Percentiles rank a stretch among this genome's conserved stretches.
Conservation (phyloP, 2,888 invertebrate species). For the Lycaena phlaeas region DNA sequence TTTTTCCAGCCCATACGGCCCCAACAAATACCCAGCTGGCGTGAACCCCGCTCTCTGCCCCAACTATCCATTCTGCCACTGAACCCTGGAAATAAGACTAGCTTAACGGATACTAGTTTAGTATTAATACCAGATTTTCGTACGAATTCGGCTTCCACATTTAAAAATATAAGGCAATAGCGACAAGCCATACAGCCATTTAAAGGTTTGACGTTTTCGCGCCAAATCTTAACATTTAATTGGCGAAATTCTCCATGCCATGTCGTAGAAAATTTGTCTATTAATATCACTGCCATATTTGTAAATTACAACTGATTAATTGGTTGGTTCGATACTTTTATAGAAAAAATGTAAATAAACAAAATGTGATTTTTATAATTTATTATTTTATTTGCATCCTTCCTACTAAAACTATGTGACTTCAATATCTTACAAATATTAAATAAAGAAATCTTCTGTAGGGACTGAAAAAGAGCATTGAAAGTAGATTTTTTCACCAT, state of each 20-base stretch:
- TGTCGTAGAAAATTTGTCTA: slow-evolving; percentile 21
- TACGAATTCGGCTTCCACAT: slow-evolving; percentile 12
- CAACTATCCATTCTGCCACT: slow-evolving; percentile 73
- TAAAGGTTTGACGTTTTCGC: too few relatives aligned
- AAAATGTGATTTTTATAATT: neutral
- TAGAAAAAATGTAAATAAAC: slow-evolving; percentile 2
- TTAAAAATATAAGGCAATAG: neutral
- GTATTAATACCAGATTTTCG: slow-evolving; percentile 23
- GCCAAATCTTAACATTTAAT: neutral
- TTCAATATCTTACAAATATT: too few relatives aligned
- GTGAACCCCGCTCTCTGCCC: slow-evolving; percentile 70
- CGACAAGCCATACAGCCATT: neutral
- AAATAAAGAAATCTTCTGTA: too few relatives aligned
- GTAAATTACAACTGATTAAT: slow-evolving; percentile 1
- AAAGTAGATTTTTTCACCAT: too few relatives aligned
- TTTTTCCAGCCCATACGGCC: slow-evolving; percentile 36
- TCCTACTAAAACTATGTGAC: neutral
- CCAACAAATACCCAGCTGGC: slow-evolving; percentile 62
- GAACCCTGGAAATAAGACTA: slow-evolving; percentile 23
- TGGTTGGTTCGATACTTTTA: neutral
- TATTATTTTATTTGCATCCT: neutral
- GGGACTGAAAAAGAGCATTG: too few relatives aligned
- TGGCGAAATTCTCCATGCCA: neutral
- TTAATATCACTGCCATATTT: slow-evolving; percentile 26
- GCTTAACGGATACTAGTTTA: slow-evolving; percentile 15